Base-by-base conservation (phyloP, 2,888 invertebrate species). In the Bembecia ichneumoniformis region DNA sequence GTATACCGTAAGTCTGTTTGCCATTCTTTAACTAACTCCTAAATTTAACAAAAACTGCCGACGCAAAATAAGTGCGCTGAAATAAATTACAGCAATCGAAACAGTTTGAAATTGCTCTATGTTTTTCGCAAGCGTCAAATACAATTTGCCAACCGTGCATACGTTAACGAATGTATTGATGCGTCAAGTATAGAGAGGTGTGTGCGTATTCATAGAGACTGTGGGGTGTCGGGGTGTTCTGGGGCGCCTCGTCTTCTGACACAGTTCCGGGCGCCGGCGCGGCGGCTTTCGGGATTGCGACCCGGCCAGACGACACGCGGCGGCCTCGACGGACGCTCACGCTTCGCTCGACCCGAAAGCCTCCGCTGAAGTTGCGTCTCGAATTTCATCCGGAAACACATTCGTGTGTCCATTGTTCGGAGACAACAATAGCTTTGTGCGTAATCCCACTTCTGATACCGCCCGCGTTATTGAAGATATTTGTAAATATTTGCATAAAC, bases 261-360 rank as follows among this genome's bases (percentile, higher is more conserved):
- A 86, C 77, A 82, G 77, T 77, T 84, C 77, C 72, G 73, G 83
- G 83, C 86, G 86, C 84, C 86, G 87, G 87, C 87, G 86, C 87
- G 86, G 64, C 77, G 62, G 60, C 60, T 59, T 64, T 69, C 74
- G 77, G 77, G 45, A 47, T 47, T 28, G 40, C 49, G 15, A 28
- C 79, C 80, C 78, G 71, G 79, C 74, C 84, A 83, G 84, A 84
- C 82, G 79, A 72, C 76, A 77, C 81, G 82, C 82, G 83, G 70
- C 72, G 76, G 76, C 74, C 72, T 64, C 55, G 59, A 62, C 68
- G 72, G 72, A 66, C 80, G 74, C 80, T 75, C 72, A 73, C 68
- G 73, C 70, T 71, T 64, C 54, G 53, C 58, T 53, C 55, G 51
- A 58, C 64, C 53, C 62, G 48, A 53, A 50, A 57, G 56, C 48